These are phyloP conservation scores for Nomia melanderi DNA, from an alignment of 1,140 invertebrate genomes.

Conservation along the genomic window DNA sequence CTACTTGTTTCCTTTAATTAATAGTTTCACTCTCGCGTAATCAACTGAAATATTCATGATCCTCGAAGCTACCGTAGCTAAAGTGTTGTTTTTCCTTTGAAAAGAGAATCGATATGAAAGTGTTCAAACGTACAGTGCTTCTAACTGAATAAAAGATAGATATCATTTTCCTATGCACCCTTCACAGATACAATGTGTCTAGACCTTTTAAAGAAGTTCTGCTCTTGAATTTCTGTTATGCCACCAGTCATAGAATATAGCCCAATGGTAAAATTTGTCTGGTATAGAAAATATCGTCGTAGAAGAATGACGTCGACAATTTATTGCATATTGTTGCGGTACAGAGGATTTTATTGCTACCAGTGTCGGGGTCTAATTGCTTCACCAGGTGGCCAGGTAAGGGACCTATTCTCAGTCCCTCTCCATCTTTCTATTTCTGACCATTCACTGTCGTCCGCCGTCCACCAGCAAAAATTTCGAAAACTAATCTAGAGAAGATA, in stretches of 20 bases:
- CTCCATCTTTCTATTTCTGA: background rate
- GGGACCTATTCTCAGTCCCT: background rate
- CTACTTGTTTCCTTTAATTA: no score
- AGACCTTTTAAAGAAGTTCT: background rate
- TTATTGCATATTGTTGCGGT: constrained; percentile 28
- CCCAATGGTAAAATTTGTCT: background rate
- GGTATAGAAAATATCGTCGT: background rate
- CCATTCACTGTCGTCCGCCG: background rate
- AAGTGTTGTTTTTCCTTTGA: no score
- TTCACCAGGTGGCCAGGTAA: background rate
- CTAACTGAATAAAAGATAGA: no score
- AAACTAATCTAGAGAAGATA: background rate
- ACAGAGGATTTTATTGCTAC: constrained; percentile 9
- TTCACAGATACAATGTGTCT: no score
- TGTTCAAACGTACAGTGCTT: no score
- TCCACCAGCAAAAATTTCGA: background rate
- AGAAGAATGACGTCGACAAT: background rate
- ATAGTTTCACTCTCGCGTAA: no score
- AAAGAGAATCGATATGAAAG: no score
- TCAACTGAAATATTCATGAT: no score
- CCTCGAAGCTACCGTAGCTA: no score
- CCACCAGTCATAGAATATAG: background rate
- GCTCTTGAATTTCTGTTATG: background rate
- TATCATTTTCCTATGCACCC: no score
- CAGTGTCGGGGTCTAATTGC: constrained; percentile 24